phyloP scores from a whole-genome alignment of 2,797 vertebrate genomes.

The Syngnathus rostellatus region DNA sequence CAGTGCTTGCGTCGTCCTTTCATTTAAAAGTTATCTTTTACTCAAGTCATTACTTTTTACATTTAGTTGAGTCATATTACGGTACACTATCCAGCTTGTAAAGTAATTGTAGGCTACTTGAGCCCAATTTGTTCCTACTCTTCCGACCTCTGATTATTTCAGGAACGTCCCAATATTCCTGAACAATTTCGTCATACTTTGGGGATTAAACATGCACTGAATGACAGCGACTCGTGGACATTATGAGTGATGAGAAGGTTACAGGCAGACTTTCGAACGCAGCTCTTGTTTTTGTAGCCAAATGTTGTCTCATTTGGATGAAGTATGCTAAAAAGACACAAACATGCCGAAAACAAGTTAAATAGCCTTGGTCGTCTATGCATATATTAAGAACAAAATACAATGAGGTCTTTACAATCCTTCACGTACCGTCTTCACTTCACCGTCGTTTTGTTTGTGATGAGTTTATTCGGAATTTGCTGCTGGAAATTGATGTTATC shows the following conservation, averaged over 20 bases:
- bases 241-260: too few species aligned
- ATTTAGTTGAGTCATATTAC: too few species aligned
- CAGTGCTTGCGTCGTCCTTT: too few species aligned
- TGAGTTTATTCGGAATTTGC: background rate
- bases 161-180: background rate
- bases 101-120: background rate
- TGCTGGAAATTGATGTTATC: background rate
- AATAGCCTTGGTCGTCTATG: background rate
- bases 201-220: too few species aligned
- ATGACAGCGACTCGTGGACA: too few species aligned
- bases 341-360: background rate
- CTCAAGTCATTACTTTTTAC: background rate
- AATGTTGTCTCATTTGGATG: background rate
- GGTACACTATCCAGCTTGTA: background rate
- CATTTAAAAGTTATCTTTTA: background rate
- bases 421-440: slow-evolving; percentile 9
- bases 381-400: background rate
- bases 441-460: slow-evolving; percentile 12
- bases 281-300: background rate
- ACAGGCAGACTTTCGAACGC: too few species aligned
- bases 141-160: background rate
- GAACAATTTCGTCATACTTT: too few species aligned
- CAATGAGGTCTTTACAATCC: background rate
- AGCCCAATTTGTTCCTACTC: background rate
- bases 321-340: background rate